Percentiles rank a stretch among this genome's conserved stretches.
Conservation (phyloP, 2,888 invertebrate species). For the Cephus rjabovi region DNA sequence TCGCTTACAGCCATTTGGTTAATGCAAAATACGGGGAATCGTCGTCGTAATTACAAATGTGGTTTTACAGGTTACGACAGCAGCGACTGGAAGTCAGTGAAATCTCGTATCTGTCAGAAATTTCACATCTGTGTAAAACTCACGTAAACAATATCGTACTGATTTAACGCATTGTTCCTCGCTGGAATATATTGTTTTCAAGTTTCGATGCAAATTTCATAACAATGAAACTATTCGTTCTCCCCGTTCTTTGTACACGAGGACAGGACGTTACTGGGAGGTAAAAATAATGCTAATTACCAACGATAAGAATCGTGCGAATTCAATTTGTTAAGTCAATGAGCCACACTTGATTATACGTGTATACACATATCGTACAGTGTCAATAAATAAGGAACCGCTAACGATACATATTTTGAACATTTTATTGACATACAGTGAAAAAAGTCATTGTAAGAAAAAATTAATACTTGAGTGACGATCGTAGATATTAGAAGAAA, state of each 20-base stretch:
- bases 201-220: not conserved
- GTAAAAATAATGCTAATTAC: not conserved
- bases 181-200: not conserved
- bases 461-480: no score
- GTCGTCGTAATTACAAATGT: not conserved
- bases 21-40: not conserved
- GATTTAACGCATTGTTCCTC: not conserved
- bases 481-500: no score
- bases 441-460: no score
- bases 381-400: no score
- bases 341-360: not conserved
- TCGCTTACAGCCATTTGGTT: not conserved
- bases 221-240: not conserved
- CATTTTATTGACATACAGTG: no score
- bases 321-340: not conserved
- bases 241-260: not conserved
- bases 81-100: not conserved
- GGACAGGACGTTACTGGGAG: not conserved
- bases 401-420: no score
- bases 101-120: not conserved
- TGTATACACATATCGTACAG: no score
- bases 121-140: not conserved
- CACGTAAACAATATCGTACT: not conserved
- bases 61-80: not conserved
- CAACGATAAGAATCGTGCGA: not conserved